Evolutionary conservation across 2,797 vertebrate genomes (phyloP).

Genomic region (Schizopygopsis pylzovi): DNA sequence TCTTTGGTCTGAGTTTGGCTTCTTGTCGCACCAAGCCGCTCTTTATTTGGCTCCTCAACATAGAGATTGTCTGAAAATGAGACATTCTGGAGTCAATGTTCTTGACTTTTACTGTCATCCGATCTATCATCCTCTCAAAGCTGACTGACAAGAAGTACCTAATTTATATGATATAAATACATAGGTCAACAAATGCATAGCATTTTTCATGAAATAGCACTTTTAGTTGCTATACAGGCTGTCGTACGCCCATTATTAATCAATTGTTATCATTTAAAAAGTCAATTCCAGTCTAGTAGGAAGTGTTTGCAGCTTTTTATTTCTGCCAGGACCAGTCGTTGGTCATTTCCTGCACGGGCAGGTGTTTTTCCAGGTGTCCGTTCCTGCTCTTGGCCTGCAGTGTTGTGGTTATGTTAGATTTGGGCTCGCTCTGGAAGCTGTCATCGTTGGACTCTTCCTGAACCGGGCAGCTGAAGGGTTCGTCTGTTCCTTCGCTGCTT

Average conservation of each 20-base stretch:
- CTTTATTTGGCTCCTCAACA: constrained; percentile 31
- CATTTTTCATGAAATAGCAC: constrained; percentile 81
- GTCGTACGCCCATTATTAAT: constrained; percentile 17
- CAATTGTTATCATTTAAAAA: constrained; percentile 16
- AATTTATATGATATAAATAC: constrained; percentile 68
- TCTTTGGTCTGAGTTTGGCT: constrained; percentile 35
- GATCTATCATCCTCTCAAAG: constrained; percentile 46
- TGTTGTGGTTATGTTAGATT: constrained; percentile 61
- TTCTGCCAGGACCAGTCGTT: constrained; percentile 63
- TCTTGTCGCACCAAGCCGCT: constrained; percentile 23
- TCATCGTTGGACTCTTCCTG: constrained; percentile 88
- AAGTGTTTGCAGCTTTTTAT: constrained; percentile 53
- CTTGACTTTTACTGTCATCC: constrained; percentile 14
- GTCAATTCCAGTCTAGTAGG: constrained; percentile 39
- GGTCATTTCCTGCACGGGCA: constrained; percentile 76
- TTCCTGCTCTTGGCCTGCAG: constrained; percentile 57
- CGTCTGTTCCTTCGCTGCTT: constrained; percentile 72
- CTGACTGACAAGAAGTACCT: constrained; percentile 60
- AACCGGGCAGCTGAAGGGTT: constrained; percentile 85
- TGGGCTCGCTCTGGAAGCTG: constrained; percentile 78
- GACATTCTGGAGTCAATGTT: constrained; percentile 13
- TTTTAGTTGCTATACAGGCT: constrained; percentile 57
- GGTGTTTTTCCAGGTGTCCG: constrained; percentile 66
- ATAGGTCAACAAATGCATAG: constrained; percentile 84
- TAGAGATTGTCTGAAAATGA: neutral